Evolutionary conservation across 2,888 invertebrate genomes (phyloP).

Genomic region (Eubasilissa splendida): DNA sequence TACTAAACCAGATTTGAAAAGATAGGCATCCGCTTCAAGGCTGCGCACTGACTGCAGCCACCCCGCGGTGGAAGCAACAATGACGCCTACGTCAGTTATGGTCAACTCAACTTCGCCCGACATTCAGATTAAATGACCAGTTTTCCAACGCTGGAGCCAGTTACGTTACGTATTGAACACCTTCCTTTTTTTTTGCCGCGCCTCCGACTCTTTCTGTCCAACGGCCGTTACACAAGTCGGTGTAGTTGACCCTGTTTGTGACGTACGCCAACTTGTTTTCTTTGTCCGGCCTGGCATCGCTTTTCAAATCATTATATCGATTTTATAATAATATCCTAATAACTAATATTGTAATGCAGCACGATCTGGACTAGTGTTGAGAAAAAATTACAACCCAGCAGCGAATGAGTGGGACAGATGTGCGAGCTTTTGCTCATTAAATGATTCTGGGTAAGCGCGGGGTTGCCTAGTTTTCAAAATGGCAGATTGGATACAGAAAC

Average conservation of each 20-base stretch:
- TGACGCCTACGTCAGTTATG: background rate
- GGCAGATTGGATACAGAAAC: no score
- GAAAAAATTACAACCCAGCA: no score
- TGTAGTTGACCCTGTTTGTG: background rate
- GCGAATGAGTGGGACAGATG: no score
- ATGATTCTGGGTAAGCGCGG: no score
- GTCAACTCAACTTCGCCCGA: background rate
- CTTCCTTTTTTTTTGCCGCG: constrained; percentile 8
- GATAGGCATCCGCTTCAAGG: background rate
- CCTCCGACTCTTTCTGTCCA: background rate
- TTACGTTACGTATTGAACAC: background rate
- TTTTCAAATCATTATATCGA: background rate
- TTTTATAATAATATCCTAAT: background rate
- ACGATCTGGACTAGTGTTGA: no score
- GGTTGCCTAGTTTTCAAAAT: no score
- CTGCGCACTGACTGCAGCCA: background rate
- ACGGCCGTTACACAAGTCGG: background rate
- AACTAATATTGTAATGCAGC: background rate
- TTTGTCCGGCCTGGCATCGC: background rate
- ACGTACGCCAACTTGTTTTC: background rate
- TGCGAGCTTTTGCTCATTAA: no score
- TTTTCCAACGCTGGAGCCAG: background rate
- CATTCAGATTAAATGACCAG: background rate
- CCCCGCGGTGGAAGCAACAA: background rate
- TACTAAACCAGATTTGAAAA: background rate